Conservation (phyloP, 2,888 invertebrate genomes). For the Dicroscelio sp. region DNA sequence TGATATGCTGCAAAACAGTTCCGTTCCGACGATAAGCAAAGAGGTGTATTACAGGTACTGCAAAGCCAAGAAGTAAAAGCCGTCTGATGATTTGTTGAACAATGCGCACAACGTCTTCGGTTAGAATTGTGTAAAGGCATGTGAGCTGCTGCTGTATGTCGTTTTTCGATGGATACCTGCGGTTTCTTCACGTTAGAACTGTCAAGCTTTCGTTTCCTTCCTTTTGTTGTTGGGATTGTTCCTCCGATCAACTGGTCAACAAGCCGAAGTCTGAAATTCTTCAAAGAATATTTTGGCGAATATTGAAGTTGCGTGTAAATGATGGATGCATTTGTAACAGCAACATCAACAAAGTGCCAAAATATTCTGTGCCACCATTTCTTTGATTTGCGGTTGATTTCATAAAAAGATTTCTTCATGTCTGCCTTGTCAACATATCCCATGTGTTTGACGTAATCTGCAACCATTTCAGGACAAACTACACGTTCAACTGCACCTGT, state of each 20-base stretch:
- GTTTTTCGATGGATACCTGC: too few relatives aligned
- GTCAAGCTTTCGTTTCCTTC: too few relatives aligned
- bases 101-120: too few relatives aligned
- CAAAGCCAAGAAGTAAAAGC: too few relatives aligned
- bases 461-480: constrained; percentile 57
- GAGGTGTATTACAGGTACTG: too few relatives aligned
- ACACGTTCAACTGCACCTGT: background rate
- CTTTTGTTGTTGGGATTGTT: background rate
- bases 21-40: too few relatives aligned
- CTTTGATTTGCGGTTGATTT: constrained; percentile 10
- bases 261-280: background rate
- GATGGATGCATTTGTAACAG: background rate
- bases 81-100: too few relatives aligned
- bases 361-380: constrained; percentile 8
- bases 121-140: too few relatives aligned
- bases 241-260: background rate
- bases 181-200: too few relatives aligned
- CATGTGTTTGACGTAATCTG: constrained; percentile 86
- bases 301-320: background rate
- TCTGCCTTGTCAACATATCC: constrained; percentile 76
- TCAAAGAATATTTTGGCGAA: background rate
- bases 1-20: too few relatives aligned
- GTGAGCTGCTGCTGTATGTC: too few relatives aligned
- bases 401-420: background rate
- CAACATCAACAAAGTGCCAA: background rate